Evolutionary conservation across 2,113 vertebrate genomes (phyloP).

Genomic region (western clawed frog (Xenopus tropicalis)): UCB_Xtro_10.0 CM004444.2:63483501-63484000

Average conservation of each 20-base stretch:
- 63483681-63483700: no score
- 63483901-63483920: constrained; percentile 84
- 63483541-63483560: no score
- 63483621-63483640: no score
- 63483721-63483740: no score
- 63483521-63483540: no score
- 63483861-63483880: constrained; percentile 98
- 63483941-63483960: constrained; percentile 88
- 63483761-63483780: constrained; percentile 47
- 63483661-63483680: no score
- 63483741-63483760: background rate
- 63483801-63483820: constrained; percentile 93
- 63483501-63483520: no score
- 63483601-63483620: no score
- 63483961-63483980: background rate
- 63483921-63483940: constrained; percentile 91
- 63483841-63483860: constrained; percentile 98
- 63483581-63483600: no score
- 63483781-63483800: constrained; percentile 76
- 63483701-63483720: background rate
- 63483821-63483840: constrained; percentile 92
- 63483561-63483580: no score
- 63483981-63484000: background rate
- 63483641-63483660: no score
- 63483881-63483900: constrained; percentile 97